A percentile compares a stretch with the other conserved stretches of the same genome.
Evolutionary conservation across 2,113 vertebrate species (phyloP).

Genomic region (Sphyrna mokarran): DNA sequence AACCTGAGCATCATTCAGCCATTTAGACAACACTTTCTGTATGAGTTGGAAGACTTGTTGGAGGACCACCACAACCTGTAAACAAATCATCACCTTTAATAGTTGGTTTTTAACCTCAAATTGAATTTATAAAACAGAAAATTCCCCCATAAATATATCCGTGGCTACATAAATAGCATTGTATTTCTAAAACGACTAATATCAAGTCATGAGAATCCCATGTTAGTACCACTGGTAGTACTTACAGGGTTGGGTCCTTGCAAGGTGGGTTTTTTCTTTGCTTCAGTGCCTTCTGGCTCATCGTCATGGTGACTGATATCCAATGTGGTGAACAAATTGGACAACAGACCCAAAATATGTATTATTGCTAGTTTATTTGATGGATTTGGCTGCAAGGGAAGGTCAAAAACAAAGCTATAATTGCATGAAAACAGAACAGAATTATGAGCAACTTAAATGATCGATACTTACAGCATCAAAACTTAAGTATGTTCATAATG

Average conservation of each 20-base stretch:
- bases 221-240: constrained; percentile 40
- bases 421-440: constrained; percentile 39
- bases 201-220: constrained; percentile 35
- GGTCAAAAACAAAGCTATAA: constrained; percentile 39
- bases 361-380: constrained; percentile 97
- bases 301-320: constrained; percentile 96
- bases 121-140: not conserved
- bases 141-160: constrained; percentile 2
- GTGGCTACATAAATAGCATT: constrained; percentile 27
- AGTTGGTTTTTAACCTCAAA: not conserved
- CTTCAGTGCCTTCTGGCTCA: constrained; percentile 75
- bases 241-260: constrained; percentile 94
- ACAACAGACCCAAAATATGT: constrained; percentile 93
- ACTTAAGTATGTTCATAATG: constrained; percentile 38
- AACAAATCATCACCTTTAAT: not conserved
- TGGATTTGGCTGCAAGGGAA: constrained; percentile 80
- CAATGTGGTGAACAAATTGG: constrained; percentile 93
- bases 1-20: constrained; percentile 95
- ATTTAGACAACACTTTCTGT: constrained; percentile 93
- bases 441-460: constrained; percentile 36
- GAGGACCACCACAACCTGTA: constrained; percentile 90
- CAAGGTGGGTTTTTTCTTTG: constrained; percentile 74
- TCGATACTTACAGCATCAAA: constrained; percentile 34
- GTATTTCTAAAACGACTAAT: not conserved
- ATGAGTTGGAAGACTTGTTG: constrained; percentile 98